phyloP scores from a whole-genome alignment of 2,113 vertebrate species.

The Sapayoa aenigma region DNA sequence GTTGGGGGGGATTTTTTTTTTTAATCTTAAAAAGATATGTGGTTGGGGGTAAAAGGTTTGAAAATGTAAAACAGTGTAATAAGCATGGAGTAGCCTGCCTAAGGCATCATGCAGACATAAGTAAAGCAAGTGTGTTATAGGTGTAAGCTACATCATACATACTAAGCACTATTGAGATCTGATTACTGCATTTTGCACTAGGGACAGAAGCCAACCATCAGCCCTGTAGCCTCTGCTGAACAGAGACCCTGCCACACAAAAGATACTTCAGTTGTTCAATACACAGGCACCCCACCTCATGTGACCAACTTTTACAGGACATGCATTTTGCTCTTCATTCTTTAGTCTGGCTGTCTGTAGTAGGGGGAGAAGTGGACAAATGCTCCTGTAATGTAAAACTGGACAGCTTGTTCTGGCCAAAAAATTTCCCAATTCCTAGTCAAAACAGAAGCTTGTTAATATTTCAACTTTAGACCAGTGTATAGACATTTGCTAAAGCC shows the following conservation, averaged over 20 bases:
- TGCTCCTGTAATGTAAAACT: not conserved
- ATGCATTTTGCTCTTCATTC: not conserved
- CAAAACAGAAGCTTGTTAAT: not conserved
- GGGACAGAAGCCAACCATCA: not conserved
- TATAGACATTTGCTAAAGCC: not conserved
- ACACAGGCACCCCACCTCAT: not conserved
- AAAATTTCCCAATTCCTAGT: not conserved
- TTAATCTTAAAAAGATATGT: not conserved
- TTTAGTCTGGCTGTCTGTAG: not conserved
- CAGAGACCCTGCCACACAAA: not conserved
- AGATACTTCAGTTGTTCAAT: rapidly evolving
- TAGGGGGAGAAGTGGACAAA: not conserved
- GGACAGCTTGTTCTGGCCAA: not conserved
- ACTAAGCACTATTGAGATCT: not conserved
- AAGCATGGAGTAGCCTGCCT: not conserved
- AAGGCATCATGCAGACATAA: not conserved
- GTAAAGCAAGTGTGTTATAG: not conserved
- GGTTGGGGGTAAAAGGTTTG: not conserved
- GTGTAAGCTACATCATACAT: not conserved
- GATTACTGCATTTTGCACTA: not conserved
- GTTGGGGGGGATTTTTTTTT: not conserved
- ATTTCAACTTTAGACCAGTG: not conserved
- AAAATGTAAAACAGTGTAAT: not conserved
- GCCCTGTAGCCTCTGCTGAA: rapidly evolving
- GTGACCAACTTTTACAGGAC: not conserved